phyloP scores from a whole-genome alignment of 2,888 invertebrate species.

The Megastigmus dorsalis region DNA sequence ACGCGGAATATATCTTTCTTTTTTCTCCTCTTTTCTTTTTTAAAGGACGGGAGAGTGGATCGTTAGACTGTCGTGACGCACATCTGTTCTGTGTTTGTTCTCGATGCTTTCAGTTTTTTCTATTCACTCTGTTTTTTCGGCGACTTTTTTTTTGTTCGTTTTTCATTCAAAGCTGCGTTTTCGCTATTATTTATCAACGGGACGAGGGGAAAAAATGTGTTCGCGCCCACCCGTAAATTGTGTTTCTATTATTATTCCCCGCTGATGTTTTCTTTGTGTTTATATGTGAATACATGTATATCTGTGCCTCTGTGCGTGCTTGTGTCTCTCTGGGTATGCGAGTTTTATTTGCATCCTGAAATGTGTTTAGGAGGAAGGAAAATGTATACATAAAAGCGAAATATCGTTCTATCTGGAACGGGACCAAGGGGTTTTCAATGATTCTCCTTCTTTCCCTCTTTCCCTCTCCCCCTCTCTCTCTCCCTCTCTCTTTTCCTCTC shows the following conservation, averaged over 20 bases:
- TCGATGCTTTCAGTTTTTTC: background rate
- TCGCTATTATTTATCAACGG: background rate
- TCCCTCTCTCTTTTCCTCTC: background rate
- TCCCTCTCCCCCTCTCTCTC: background rate
- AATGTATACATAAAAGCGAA: background rate
- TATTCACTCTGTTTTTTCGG: background rate
- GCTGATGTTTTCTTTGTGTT: background rate
- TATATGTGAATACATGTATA: background rate
- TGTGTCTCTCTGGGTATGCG: background rate
- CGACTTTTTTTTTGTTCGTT: background rate
- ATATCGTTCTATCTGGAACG: slow-evolving; percentile 36
- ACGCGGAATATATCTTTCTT: too few species aligned
- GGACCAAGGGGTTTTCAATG: slow-evolving; percentile 28
- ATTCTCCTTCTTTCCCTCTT: background rate
- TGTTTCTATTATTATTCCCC: too few species aligned
- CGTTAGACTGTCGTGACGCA: background rate
- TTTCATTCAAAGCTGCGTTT: background rate
- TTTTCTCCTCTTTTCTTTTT: background rate
- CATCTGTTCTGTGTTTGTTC: slow-evolving; percentile 12
- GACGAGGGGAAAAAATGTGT: background rate
- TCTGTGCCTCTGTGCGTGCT: background rate
- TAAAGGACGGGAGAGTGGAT: background rate
- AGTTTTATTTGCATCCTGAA: slow-evolving; percentile 31
- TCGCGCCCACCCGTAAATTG: background rate
- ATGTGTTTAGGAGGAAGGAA: background rate